Base-by-base conservation (phyloP, 2,113 vertebrate species). In the Psophia crepitans region DNA sequence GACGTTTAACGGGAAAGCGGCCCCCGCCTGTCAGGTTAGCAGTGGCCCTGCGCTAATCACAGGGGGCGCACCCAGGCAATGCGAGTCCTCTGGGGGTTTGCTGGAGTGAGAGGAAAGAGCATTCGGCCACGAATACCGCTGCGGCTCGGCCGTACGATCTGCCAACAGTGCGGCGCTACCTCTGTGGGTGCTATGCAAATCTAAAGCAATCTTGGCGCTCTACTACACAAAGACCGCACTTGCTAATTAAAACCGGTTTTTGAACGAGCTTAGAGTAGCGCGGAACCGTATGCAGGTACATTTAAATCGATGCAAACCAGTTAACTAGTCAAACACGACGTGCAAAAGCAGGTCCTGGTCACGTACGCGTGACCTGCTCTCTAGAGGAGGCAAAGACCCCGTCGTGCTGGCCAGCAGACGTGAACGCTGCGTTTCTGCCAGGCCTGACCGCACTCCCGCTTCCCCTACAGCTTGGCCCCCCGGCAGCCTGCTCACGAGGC, bases 181-280 rank as follows among this genome's bases (percentile, higher is more conserved):
- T 93, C 93, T 76, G 18, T 0, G 51, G 86, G 24, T 30, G 37
- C 94, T 17, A 46, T 5, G 73, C 89, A 96, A 89, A 95, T 63
- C 16, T 53, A 81, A 84, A 80, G 69, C 84, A 46, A 71, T 68
- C 88, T 46, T 66, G 89, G 89, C 93, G 81, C 94, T 57, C n/a
- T 33, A 58, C 60, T 66, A 51, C 91, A 89, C 91, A 91, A 82
- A 93, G 93, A 14, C 70, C 64, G 89, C 56, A 8, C 73, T 89
- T 56, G 91, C 81, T 86, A 90, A 81, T 96, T 87, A 92, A 92
- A 95, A 95, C 86, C 86, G 24, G 94, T 84, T 91, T 65, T 43
- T 70, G 86, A 78, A 46, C 33, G 56, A 79, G 85, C 80, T 84
- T 24, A 24, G 79, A 49, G 37, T 4, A 23, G 76, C 0, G 49